Conservation (phyloP, 2,797 vertebrate genomes). For the Chloroceryle inda region DNA sequence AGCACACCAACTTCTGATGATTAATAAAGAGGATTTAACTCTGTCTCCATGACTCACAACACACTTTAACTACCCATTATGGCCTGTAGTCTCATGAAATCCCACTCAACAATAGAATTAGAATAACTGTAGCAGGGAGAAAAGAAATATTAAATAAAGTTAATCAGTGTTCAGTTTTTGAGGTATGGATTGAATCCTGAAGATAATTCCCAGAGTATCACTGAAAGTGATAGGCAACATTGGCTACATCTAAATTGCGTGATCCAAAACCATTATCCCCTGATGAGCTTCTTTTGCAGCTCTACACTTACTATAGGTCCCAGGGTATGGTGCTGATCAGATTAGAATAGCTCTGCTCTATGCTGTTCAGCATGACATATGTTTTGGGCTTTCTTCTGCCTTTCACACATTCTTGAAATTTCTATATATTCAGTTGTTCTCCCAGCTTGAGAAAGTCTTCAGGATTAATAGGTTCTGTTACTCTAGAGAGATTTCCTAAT, state of each 20-base stretch:
- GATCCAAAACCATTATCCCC: background rate
- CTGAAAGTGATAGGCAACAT: background rate
- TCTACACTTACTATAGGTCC: background rate
- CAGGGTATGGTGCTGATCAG: background rate
- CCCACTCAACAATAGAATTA: background rate
- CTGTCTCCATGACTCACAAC: background rate
- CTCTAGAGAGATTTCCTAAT: background rate
- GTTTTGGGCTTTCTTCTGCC: background rate
- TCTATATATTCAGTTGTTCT: background rate
- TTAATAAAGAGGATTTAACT: background rate
- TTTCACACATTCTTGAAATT: background rate
- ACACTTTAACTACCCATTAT: background rate
- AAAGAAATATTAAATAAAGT: background rate
- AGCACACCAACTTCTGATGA: background rate
- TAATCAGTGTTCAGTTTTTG: background rate
- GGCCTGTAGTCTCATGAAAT: background rate
- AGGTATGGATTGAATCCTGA: background rate
- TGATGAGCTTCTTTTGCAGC: background rate
- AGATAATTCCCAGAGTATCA: background rate
- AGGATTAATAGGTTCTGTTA: background rate
- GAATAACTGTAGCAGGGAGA: accelerated
- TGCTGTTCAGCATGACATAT: background rate
- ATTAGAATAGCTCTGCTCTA: background rate
- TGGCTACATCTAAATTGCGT: background rate
- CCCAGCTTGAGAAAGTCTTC: background rate